These are phyloP conservation scores for Electrophaes corylata DNA, from an alignment of 2,888 invertebrate genomes.

Conservation along the genomic window DNA sequence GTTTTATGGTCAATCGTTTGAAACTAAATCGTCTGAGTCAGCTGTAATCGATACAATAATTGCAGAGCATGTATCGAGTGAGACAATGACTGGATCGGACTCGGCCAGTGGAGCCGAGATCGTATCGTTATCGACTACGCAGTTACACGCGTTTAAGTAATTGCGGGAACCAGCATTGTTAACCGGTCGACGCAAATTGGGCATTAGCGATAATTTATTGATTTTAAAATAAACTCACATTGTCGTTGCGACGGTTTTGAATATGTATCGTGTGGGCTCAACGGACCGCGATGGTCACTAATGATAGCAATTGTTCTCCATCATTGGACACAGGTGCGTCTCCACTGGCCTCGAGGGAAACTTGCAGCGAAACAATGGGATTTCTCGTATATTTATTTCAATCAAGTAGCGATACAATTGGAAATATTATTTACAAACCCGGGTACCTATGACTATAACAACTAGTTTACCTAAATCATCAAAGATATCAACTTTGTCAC, in stretches of 20 bases:
- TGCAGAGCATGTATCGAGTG: constrained; percentile 75
- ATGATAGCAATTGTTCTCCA: constrained; percentile 81
- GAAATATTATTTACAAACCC: not conserved
- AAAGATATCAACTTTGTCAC: not conserved
- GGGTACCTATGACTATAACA: not conserved
- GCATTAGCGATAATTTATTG: constrained; percentile 84
- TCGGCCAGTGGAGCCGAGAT: constrained; percentile 65
- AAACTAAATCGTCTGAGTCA: constrained; percentile 72
- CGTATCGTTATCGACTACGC: constrained; percentile 72
- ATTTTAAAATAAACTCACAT: constrained; percentile 78
- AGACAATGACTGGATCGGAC: constrained; percentile 73
- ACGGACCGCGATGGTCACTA: constrained; percentile 67
- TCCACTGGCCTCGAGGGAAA: constrained; percentile 40
- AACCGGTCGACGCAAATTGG: constrained; percentile 81
- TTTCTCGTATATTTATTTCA: constrained; percentile 11
- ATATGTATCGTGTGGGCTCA: constrained; percentile 77
- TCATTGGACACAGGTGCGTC: constrained; percentile 77
- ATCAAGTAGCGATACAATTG: constrained; percentile 22
- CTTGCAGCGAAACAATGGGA: constrained; percentile 38
- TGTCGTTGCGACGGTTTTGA: constrained; percentile 75
- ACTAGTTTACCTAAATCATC: too few relatives aligned
- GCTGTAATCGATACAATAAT: constrained; percentile 80
- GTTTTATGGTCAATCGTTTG: constrained; percentile 76
- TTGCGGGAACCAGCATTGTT: constrained; percentile 83
- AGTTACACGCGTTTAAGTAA: constrained; percentile 83